Evolutionary conservation across 2,888 invertebrate species (phyloP).

Genomic region (Lysandra coridon): DNA sequence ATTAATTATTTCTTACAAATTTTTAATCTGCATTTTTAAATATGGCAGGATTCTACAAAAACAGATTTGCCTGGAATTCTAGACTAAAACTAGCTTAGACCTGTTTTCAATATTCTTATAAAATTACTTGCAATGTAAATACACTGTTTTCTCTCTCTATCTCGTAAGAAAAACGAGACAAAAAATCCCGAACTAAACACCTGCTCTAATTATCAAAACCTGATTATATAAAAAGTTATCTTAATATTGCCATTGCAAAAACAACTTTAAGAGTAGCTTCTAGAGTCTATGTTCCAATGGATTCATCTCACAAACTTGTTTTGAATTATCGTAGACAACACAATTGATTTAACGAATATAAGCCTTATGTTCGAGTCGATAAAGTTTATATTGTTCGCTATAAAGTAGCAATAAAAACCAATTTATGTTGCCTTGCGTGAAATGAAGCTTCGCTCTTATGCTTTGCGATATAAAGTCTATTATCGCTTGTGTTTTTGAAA

Average conservation of each 20-base stretch:
- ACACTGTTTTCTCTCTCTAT: conserved; percentile 10
- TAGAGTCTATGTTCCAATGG: conserved; percentile 11
- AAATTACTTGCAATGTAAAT: conserved; percentile 8
- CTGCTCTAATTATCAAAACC: conserved; percentile 44
- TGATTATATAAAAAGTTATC: conserved; percentile 29
- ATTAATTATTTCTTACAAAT: background rate
- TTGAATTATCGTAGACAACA: conserved; percentile 13
- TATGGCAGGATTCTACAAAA: background rate
- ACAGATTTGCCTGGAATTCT: background rate
- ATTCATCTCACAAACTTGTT: conserved; percentile 14
- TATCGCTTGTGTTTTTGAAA: background rate
- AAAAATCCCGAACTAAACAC: conserved; percentile 41
- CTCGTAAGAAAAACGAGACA: conserved; percentile 34
- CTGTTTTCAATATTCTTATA: conserved; percentile 2
- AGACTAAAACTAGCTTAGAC: conserved; percentile 3
- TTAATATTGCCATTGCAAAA: background rate
- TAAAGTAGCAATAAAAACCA: conserved; percentile 3
- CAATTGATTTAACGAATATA: conserved; percentile 1
- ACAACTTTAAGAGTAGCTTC: background rate
- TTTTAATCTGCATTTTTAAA: background rate
- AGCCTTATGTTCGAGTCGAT: background rate
- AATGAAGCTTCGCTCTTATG: background rate
- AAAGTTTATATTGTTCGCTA: conserved; percentile 13
- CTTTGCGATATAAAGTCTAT: background rate
- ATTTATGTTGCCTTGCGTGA: background rate